phyloP scores from a whole-genome alignment of 2,113 vertebrate species.

The Hippolais icterina region DNA sequence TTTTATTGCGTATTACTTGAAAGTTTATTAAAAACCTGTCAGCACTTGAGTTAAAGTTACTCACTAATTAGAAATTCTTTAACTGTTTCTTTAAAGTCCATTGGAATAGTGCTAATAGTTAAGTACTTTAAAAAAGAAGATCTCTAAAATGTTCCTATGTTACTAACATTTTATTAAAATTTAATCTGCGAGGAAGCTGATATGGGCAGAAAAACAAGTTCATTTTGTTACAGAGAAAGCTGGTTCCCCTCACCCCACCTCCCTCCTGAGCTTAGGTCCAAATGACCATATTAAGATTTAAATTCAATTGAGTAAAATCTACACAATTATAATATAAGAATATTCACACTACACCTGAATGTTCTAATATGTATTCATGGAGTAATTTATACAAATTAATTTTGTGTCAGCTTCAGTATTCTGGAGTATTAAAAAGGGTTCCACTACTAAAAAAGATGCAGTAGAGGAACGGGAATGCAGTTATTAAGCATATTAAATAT shows the following conservation, averaged over 20 bases:
- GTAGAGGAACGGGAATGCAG: background rate
- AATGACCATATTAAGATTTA: background rate
- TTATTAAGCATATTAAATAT: background rate
- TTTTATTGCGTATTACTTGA: background rate
- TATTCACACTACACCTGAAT: background rate
- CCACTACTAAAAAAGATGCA: background rate
- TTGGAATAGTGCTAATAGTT: background rate
- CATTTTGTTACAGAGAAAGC: background rate
- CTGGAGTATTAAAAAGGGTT: background rate
- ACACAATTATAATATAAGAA: background rate
- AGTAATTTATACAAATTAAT: background rate
- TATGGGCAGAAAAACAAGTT: background rate
- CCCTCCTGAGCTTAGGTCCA: accelerated
- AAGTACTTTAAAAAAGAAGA: background rate
- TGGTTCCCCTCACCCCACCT: background rate
- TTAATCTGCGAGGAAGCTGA: background rate
- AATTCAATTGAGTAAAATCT: background rate
- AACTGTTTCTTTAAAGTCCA: background rate
- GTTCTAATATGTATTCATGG: background rate
- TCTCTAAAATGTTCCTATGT: background rate
- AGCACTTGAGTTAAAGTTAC: background rate
- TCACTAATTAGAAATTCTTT: background rate
- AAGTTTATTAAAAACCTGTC: background rate
- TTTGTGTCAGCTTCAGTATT: background rate
- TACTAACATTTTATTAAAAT: background rate